Conservation (phyloP, 2,888 invertebrate species). For the Danaus chrysippus region DNA sequence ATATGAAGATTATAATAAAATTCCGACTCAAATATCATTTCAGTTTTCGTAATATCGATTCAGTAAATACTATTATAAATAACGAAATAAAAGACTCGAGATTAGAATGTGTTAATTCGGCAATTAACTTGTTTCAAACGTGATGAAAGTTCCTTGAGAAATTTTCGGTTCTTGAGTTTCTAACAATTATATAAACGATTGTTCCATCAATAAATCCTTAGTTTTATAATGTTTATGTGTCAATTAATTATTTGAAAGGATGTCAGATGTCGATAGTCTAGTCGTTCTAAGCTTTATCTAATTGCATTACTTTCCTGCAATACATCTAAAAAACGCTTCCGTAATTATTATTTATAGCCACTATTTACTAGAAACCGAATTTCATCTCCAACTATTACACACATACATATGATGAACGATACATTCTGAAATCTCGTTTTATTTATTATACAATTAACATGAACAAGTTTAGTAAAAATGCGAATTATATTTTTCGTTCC, state of each 20-base stretch:
- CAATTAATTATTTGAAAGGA: constrained; percentile 1
- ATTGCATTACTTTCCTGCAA: constrained; percentile 1
- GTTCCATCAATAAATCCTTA: background rate
- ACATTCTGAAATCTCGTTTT: background rate
- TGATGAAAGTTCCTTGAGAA: constrained; percentile 1
- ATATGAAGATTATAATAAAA: no score
- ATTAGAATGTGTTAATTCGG: background rate
- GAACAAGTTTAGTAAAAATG: no score
- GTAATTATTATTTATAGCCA: background rate
- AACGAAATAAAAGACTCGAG: no score
- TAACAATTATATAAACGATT: background rate
- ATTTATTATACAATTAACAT: no score
- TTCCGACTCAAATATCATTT: no score
- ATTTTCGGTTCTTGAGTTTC: background rate
- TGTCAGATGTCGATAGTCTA: background rate
- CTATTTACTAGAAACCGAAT: constrained; percentile 8
- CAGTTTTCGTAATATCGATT: no score
- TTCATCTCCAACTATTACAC: background rate
- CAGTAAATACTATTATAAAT: no score
- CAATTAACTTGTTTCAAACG: background rate
- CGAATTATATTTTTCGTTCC: no score
- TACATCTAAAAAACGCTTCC: background rate
- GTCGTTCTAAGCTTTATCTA: background rate
- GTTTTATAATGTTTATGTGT: background rate
- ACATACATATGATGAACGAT: background rate